These are phyloP conservation scores for Rostratula benghalensis DNA, from an alignment of 2,113 vertebrate species.

Conservation along the genomic window DNA sequence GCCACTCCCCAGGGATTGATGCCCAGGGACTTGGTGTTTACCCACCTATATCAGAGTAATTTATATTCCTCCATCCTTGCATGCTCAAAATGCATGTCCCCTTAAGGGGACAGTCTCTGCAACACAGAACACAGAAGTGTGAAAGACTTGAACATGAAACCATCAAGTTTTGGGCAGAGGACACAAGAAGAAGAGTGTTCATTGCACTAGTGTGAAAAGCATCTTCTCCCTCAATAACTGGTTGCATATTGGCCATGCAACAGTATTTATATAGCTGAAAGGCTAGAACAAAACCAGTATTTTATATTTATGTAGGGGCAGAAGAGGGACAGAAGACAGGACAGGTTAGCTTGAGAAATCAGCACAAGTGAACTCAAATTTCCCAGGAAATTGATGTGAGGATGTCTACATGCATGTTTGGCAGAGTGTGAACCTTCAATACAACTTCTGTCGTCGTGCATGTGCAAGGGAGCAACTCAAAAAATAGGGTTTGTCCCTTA, in stretches of 20 bases:
- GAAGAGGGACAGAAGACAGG: background rate
- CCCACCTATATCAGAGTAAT: background rate
- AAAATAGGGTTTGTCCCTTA: background rate
- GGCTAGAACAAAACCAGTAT: background rate
- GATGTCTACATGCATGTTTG: background rate
- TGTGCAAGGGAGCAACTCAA: background rate
- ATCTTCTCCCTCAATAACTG: background rate
- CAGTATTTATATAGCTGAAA: background rate
- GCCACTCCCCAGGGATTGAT: fast-evolving
- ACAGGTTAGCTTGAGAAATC: background rate
- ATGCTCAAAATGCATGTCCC: background rate
- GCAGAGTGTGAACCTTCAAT: background rate
- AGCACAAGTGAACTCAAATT: background rate
- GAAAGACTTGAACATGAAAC: background rate
- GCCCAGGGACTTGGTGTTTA: background rate
- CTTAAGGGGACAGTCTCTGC: background rate
- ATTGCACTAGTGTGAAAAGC: background rate
- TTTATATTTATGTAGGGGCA: background rate
- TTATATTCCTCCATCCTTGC: background rate
- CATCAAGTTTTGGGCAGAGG: background rate
- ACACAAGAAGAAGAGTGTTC: background rate
- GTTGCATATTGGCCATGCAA: background rate
- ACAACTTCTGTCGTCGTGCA: background rate
- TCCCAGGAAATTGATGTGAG: fast-evolving
- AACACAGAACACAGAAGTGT: background rate